Conservation (phyloP, 2,888 invertebrate genomes). For the Tuberolachnus salignus region DNA sequence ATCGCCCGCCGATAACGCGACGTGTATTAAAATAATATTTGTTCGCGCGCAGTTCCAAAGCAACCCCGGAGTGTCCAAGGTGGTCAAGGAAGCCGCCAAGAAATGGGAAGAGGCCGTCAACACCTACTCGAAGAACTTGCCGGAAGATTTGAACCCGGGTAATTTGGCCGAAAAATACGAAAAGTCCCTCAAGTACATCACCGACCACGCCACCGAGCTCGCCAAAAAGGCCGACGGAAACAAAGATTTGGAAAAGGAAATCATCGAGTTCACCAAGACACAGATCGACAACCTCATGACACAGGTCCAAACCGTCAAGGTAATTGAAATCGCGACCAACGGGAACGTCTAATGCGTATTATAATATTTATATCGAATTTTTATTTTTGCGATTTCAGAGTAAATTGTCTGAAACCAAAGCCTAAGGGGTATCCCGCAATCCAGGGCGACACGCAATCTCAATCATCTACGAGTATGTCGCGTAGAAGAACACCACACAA, state of each 20-base stretch:
- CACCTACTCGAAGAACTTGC: not conserved
- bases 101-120: not conserved
- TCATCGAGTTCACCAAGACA: constrained; percentile 24
- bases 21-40: no score
- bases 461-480: not conserved
- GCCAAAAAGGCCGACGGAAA: constrained; percentile 34
- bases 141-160: not conserved
- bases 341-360: no score
- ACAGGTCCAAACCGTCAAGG: not conserved
- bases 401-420: not conserved
- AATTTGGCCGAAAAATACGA: constrained; percentile 17
- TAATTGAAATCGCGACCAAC: not conserved
- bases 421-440: not conserved
- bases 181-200: not conserved
- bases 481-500: not conserved
- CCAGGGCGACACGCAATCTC: not conserved
- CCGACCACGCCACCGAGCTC: not conserved
- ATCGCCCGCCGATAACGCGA: no score
- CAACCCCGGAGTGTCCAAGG: not conserved
- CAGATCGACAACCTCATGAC: not conserved
- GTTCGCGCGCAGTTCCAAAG: not conserved
- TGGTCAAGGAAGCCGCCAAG: constrained; percentile 33
- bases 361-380: no score
- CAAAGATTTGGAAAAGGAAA: not conserved
- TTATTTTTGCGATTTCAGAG: constrained; percentile 27